Evolutionary conservation across 1,140 invertebrate genomes (phyloP), one percentile per base, ranked within the genome.

Genomic region (Drosophila sp.): DNA sequence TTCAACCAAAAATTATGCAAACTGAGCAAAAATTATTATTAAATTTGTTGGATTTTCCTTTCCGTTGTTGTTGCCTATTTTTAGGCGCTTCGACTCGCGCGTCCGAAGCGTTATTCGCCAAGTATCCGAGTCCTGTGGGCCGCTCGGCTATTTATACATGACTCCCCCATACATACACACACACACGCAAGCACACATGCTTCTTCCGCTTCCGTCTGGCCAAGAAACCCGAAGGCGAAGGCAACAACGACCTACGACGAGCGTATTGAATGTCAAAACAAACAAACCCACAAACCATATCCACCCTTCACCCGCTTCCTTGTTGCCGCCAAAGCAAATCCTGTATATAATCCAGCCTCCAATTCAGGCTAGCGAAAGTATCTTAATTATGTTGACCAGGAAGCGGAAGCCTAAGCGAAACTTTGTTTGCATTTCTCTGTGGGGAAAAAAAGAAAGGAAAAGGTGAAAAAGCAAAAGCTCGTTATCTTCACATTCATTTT

Each of bases 321-420:
- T 23, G 41, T 11, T 44, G 17, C 41, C 17, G 41, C n/a, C 41
- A 50, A 50, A 50, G 27, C 47, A 71, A 70, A 55, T 61, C 44
- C 56, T 62, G 55, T 79, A 71, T 70, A 75, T 72, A 79, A 50
- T 27, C 44, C 44, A 50, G 44, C 44, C 25, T 50, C 71, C 62
- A 75, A 70, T 71, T 57, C 54, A 66, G 76, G 25, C 41, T 40
- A 70, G 76, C 40, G 82, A 79, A 83, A 87, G 84, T 87, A 87
- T 87, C 82, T 80, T 79, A 79, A 87, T 87, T 80, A 87, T 79
- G 76, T 79, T 78, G 80, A 86, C 83, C 84, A 87, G 83, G 84
- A 87, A 87, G 83, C 79, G 83, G 76, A 87, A 87, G 83, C 68
- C 54, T 55, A 30, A 60, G 17, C 30, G 38, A 47, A 82, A 77